phyloP scores from a whole-genome alignment of 2,888 invertebrate genomes.

The Thyatira batis region DNA sequence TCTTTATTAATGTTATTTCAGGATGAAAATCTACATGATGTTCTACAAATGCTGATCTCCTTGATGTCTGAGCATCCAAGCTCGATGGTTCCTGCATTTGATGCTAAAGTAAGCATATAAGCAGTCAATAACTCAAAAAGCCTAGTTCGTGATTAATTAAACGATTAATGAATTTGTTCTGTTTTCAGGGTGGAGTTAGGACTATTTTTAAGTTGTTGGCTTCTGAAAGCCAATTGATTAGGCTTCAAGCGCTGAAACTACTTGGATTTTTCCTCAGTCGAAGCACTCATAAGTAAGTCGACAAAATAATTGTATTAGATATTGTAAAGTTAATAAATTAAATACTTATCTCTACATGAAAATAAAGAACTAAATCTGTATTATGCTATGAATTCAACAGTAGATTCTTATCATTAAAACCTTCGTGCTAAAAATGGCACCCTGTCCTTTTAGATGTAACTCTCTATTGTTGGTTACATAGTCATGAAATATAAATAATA shows the following conservation, averaged over 20 bases:
- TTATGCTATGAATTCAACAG: too few species aligned
- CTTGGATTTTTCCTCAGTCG: conserved; percentile 98
- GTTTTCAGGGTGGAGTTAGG: conserved; percentile 90
- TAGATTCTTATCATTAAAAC: too few species aligned
- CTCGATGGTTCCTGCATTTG: conserved; percentile 99
- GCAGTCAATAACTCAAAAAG: too few species aligned
- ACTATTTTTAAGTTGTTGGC: conserved; percentile 98
- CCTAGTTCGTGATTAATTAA: too few species aligned
- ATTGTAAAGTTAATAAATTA: background rate
- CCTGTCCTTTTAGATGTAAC: too few species aligned
- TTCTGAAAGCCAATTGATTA: conserved; percentile 97
- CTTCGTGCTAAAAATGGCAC: too few species aligned
- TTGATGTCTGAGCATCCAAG: conserved; percentile 99
- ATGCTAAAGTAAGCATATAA: conserved; percentile 86
- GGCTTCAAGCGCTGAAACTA: conserved; percentile 97
- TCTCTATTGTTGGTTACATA: too few species aligned
- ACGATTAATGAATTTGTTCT: too few species aligned
- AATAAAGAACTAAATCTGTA: too few species aligned
- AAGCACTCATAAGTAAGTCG: conserved; percentile 95
- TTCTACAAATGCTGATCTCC: conserved; percentile 97
- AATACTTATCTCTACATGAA: too few species aligned
- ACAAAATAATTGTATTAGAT: background rate
- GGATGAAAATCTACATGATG: conserved; percentile 99
- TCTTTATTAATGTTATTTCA: conserved; percentile 51
- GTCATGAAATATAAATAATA: too few species aligned